phyloP scores from a whole-genome alignment of 2,888 invertebrate genomes.

The Venusia cambrica region DNA sequence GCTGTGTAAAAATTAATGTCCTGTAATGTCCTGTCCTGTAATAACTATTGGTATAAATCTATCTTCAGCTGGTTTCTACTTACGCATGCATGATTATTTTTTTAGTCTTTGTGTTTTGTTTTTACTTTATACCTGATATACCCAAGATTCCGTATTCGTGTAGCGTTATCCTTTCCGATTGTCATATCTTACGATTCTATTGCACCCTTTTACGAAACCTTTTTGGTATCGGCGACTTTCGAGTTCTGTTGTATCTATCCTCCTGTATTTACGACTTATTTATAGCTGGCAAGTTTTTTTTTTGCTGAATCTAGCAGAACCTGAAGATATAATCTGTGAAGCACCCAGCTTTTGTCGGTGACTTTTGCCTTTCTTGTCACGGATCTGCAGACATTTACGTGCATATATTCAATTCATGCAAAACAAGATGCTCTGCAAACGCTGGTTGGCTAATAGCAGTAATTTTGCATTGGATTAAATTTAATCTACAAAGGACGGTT shows the following conservation, averaged over 20 bases:
- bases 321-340: too few relatives aligned
- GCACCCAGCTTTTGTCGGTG: too few relatives aligned
- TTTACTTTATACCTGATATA: too few relatives aligned
- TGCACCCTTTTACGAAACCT: slow-evolving; percentile 34
- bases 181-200: slow-evolving; percentile 40
- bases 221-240: slow-evolving; percentile 35
- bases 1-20: too few relatives aligned
- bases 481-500: slow-evolving; percentile 14
- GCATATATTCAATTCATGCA: slow-evolving; percentile 1
- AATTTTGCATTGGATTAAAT: slow-evolving; percentile 12
- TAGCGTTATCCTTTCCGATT: slow-evolving; percentile 39
- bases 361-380: neutral
- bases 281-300: slow-evolving; percentile 24
- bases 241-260: slow-evolving; percentile 29
- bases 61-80: too few relatives aligned
- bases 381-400: neutral
- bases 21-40: too few relatives aligned
- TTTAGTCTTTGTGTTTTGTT: too few relatives aligned
- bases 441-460: slow-evolving; percentile 4
- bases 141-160: slow-evolving; percentile 21
- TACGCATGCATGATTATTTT: too few relatives aligned
- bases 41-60: too few relatives aligned
- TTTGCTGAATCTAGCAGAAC: slow-evolving; percentile 12
- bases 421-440: too few relatives aligned
- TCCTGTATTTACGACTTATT: slow-evolving; percentile 30